These are phyloP conservation scores for Crenuchus spilurus DNA, from an alignment of 2,797 vertebrate genomes.

Conservation along the genomic window DNA sequence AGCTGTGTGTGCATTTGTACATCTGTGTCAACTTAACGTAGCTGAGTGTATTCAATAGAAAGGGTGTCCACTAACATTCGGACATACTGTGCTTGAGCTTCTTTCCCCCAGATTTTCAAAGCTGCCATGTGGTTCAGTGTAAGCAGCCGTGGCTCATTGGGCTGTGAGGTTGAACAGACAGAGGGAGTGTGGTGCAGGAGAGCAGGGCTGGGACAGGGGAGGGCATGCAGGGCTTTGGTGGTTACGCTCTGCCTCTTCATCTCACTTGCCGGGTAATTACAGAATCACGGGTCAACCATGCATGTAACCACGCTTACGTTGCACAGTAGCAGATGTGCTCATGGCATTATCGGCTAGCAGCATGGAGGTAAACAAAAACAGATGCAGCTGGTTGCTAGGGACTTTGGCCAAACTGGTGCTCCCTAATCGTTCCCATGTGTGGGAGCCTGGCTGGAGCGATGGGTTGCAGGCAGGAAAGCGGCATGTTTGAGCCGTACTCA, in stretches of 20 bases:
- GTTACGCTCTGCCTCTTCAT: slow-evolving; percentile 78
- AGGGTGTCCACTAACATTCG: too few species aligned
- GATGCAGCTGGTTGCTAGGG: slow-evolving; percentile 82
- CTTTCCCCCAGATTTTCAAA: background rate
- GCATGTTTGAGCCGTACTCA: slow-evolving; percentile 68
- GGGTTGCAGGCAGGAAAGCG: slow-evolving; percentile 63
- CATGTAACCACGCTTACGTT: slow-evolving; percentile 82
- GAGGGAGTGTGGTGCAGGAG: slow-evolving; percentile 7
- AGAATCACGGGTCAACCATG: slow-evolving; percentile 84
- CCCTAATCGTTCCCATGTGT: slow-evolving; percentile 83
- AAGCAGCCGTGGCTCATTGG: background rate
- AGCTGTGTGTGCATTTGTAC: too few species aligned
- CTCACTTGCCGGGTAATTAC: slow-evolving; percentile 81
- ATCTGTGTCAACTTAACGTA: too few species aligned
- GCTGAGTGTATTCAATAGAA: too few species aligned
- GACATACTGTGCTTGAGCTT: too few species aligned
- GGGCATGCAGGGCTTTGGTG: slow-evolving; percentile 70
- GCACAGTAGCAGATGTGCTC: slow-evolving; percentile 86
- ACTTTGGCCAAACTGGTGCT: slow-evolving; percentile 76
- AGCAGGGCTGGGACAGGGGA: slow-evolving; percentile 38
- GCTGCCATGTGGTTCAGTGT: background rate
- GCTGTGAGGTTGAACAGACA: background rate
- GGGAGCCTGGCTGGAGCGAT: slow-evolving; percentile 68
- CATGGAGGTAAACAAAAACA: slow-evolving; percentile 84
- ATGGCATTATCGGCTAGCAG: slow-evolving; percentile 76